These are phyloP conservation scores for Margarornis squamiger DNA, from an alignment of 2,797 vertebrate species.

Conservation along the genomic window DNA sequence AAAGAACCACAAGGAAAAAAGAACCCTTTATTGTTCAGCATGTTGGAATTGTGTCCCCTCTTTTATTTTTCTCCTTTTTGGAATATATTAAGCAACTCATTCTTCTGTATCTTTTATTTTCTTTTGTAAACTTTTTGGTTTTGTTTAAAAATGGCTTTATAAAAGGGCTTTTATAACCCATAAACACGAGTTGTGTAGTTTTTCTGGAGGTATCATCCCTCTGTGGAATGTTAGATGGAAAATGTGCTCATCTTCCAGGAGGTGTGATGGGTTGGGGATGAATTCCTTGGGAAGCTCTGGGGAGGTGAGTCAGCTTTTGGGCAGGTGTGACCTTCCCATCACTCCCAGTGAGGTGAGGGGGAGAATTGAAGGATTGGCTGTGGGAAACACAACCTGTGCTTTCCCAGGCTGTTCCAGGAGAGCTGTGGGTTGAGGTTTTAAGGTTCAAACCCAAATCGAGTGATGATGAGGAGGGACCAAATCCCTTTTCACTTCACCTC, in stretches of 20 bases:
- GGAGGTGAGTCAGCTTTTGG: neutral
- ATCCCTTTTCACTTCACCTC: rapidly evolving
- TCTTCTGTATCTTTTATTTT: slow-evolving; percentile 83
- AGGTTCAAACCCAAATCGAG: rapidly evolving
- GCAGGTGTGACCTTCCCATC: rapidly evolving
- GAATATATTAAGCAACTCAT: slow-evolving; percentile 82
- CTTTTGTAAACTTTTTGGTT: slow-evolving; percentile 84
- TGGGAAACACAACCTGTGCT: rapidly evolving
- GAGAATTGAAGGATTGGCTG: too few species aligned
- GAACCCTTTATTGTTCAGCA: slow-evolving; percentile 80
- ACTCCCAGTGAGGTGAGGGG: rapidly evolving
- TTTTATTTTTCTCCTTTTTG: slow-evolving; percentile 72
- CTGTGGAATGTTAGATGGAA: rapidly evolving
- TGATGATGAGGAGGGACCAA: rapidly evolving
- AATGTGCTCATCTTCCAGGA: rapidly evolving
- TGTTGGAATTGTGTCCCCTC: slow-evolving; percentile 80
- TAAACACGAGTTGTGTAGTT: slow-evolving; percentile 67
- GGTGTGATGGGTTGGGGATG: neutral
- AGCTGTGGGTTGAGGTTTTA: rapidly evolving
- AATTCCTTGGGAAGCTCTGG: neutral
- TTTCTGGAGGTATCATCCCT: neutral
- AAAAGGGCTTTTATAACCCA: slow-evolving; percentile 86
- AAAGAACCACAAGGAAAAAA: slow-evolving; percentile 69
- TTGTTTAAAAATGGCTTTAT: slow-evolving; percentile 87
- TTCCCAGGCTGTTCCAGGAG: rapidly evolving